Conservation (phyloP, 2,113 vertebrate species). For the Gymnocephalus cernua region DNA sequence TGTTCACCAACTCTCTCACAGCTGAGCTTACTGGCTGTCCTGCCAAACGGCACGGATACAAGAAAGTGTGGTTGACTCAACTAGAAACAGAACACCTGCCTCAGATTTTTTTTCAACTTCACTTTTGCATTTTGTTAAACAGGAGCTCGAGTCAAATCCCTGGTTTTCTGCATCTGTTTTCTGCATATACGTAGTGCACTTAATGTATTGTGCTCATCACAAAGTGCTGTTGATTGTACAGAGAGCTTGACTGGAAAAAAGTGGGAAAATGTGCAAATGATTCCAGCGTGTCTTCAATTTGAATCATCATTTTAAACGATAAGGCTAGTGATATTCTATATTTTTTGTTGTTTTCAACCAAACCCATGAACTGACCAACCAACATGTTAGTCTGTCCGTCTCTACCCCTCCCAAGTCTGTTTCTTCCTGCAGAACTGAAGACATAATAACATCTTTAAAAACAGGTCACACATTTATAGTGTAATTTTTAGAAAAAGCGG, state of each 20-base stretch:
- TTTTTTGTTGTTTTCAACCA: neutral
- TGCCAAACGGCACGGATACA: conserved; percentile 6
- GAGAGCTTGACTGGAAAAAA: neutral
- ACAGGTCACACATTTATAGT: neutral
- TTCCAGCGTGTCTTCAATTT: no score
- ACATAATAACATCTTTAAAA: neutral
- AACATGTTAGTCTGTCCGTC: neutral
- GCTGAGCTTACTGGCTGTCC: conserved; percentile 35
- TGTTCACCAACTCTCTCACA: conserved; percentile 27
- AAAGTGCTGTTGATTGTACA: neutral
- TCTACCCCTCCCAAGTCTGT: neutral
- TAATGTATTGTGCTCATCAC: neutral
- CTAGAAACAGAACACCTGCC: conserved; percentile 12
- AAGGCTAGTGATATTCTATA: neutral
- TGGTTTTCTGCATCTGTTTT: no score
- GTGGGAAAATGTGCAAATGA: neutral
- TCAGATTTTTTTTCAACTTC: neutral
- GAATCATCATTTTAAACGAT: neutral
- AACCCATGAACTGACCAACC: neutral
- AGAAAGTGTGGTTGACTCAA: conserved; percentile 17
- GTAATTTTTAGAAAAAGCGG: neutral
- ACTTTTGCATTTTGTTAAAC: neutral
- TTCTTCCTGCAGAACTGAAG: neutral
- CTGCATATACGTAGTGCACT: neutral
- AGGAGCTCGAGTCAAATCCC: neutral